Evolutionary conservation across 2,888 invertebrate species (phyloP).

Genomic region (Steinernema scapterisci): DNA sequence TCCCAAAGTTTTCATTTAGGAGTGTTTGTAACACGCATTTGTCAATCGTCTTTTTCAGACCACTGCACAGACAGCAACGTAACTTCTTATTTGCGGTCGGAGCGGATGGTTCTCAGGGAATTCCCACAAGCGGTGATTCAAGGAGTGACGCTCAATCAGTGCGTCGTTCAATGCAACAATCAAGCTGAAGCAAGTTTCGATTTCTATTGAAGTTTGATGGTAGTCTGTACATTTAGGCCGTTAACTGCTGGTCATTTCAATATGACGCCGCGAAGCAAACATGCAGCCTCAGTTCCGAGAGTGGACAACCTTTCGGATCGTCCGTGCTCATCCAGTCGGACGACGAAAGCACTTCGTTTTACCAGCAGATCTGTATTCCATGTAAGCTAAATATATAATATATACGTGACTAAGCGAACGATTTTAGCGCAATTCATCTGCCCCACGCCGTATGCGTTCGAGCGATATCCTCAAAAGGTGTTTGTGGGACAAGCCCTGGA

Average conservation of each 20-base stretch:
- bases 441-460: constrained; percentile 60
- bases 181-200: constrained; percentile 40
- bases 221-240: constrained; percentile 37
- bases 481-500: constrained; percentile 60
- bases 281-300: constrained; percentile 54
- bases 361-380: constrained; percentile 64
- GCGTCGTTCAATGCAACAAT: constrained; percentile 55
- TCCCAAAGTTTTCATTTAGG: no score
- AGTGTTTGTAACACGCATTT: no score
- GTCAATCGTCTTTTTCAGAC: no score
- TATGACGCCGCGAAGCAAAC: constrained; percentile 59
- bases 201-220: neutral
- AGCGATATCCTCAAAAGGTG: constrained; percentile 61
- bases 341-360: constrained; percentile 53
- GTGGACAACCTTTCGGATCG: constrained; percentile 60
- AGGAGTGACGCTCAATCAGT: constrained; percentile 60
- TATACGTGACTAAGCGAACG: neutral
- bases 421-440: constrained; percentile 52
- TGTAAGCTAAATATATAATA: constrained; percentile 41
- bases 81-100: constrained; percentile 60
- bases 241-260: constrained; percentile 61
- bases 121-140: constrained; percentile 51
- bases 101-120: constrained; percentile 56
- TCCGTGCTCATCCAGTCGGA: constrained; percentile 52
- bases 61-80: constrained; percentile 50